These are phyloP conservation scores for Panopea generosa DNA, from an alignment of 2,888 invertebrate species.

Conservation along the genomic window DNA sequence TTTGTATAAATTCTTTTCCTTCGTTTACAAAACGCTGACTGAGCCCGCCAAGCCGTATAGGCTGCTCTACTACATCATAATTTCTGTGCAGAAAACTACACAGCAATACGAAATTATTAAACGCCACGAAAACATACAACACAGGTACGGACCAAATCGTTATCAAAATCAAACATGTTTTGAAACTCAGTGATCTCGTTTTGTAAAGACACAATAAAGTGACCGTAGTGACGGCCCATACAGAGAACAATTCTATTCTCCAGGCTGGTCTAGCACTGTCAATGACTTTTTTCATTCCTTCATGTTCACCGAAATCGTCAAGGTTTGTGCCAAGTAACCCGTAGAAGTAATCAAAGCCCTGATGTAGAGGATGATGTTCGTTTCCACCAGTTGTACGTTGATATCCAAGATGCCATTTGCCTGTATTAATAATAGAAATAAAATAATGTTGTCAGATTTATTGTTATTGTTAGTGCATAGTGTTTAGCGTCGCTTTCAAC, in stretches of 20 bases:
- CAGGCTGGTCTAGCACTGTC: constrained; percentile 44
- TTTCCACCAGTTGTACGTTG: constrained; percentile 77
- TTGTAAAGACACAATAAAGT: constrained; percentile 51
- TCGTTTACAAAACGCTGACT: constrained; percentile 78
- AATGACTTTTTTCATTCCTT: constrained; percentile 56
- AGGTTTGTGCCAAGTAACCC: constrained; percentile 85
- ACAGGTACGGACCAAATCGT: constrained; percentile 38
- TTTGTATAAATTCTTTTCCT: constrained; percentile 76
- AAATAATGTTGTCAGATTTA: too few relatives aligned
- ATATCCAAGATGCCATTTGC: constrained; percentile 87
- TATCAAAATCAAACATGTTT: constrained; percentile 25
- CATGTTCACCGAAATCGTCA: constrained; percentile 71
- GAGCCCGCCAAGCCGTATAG: constrained; percentile 84
- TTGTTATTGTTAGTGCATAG: too few relatives aligned
- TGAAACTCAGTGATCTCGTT: constrained; percentile 28
- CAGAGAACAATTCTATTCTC: constrained; percentile 37
- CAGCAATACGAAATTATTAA: constrained; percentile 66
- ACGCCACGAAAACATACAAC: constrained; percentile 34
- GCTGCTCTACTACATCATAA: constrained; percentile 86
- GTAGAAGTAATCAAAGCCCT: constrained; percentile 86
- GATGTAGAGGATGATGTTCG: constrained; percentile 83
- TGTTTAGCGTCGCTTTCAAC: too few relatives aligned
- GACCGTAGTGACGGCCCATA: constrained; percentile 43
- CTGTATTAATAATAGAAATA: too few relatives aligned
- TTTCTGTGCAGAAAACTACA: constrained; percentile 83